Conservation (phyloP, 2,888 invertebrate genomes). For the Thecocarcelia acutangulata region DNA sequence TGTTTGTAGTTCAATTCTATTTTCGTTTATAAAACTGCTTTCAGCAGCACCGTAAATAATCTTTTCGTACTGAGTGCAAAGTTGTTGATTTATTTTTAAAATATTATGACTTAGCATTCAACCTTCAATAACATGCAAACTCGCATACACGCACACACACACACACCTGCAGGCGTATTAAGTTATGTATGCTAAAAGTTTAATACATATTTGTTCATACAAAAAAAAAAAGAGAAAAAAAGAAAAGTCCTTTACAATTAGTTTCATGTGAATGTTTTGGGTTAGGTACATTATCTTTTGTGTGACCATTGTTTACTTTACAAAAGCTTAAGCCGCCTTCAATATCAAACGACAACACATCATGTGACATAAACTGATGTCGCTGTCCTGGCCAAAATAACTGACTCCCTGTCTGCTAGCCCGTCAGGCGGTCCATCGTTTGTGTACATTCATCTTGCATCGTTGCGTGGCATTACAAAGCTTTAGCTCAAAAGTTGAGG, state of each 20-base stretch:
- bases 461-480: slow-evolving; percentile 29
- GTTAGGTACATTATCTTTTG: slow-evolving; percentile 49
- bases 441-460: slow-evolving; percentile 2
- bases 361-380: slow-evolving; percentile 66
- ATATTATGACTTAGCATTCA: slow-evolving; percentile 51
- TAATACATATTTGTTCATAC: slow-evolving; percentile 29
- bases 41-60: too few relatives aligned
- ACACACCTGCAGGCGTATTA: too few relatives aligned
- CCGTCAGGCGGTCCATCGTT: neutral
- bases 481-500: slow-evolving; percentile 33
- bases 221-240: neutral
- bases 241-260: too few relatives aligned
- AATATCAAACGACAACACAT: slow-evolving; percentile 69
- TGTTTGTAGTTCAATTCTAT: too few relatives aligned
- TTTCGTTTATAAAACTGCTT: too few relatives aligned
- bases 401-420: neutral
- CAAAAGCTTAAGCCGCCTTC: slow-evolving; percentile 69
- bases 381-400: slow-evolving; percentile 38
- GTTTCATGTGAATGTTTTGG: slow-evolving; percentile 13
- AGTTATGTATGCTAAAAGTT: too few relatives aligned
- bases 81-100: neutral
- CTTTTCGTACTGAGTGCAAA: too few relatives aligned
- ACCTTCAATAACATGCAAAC: too few relatives aligned
- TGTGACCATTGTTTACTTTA: slow-evolving; percentile 67
- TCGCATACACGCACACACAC: too few relatives aligned